Evolutionary conservation across 2,888 invertebrate species (phyloP).

Genomic region (Dorcus parallelipipedus): DNA sequence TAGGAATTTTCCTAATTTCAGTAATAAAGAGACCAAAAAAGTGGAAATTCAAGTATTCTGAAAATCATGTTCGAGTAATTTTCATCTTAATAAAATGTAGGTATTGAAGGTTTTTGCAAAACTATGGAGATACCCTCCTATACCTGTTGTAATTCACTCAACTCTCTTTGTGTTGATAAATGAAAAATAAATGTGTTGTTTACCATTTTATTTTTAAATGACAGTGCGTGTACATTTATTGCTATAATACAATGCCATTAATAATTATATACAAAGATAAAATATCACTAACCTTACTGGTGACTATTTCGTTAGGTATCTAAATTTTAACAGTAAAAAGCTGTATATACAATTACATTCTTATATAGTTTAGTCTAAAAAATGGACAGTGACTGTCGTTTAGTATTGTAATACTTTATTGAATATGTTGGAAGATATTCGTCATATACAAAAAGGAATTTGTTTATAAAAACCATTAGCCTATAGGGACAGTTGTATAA

Average conservation of each 20-base stretch:
- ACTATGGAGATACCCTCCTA: too few species aligned
- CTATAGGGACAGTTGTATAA: constrained; percentile 10
- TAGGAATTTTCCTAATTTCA: too few species aligned
- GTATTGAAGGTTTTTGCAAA: too few species aligned
- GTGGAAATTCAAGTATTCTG: too few species aligned
- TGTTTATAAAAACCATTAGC: constrained; percentile 13
- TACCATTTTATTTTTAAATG: constrained; percentile 1
- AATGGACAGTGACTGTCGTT: constrained; percentile 6
- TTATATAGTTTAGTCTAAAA: constrained; percentile 4
- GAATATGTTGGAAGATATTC: constrained; percentile 14
- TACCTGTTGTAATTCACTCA: too few species aligned
- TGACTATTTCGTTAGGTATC: constrained; percentile 3
- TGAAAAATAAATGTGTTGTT: too few species aligned
- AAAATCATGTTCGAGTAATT: too few species aligned
- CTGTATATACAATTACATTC: constrained; percentile 22
- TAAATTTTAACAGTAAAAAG: constrained; percentile 23
- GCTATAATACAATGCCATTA: constrained; percentile 24
- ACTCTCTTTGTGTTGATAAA: too few species aligned
- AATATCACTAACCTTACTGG: constrained; percentile 25
- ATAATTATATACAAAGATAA: constrained; percentile 13
- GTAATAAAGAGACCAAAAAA: too few species aligned
- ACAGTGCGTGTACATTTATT: constrained; percentile 28
- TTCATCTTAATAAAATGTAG: too few species aligned
- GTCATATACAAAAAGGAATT: constrained; percentile 9
- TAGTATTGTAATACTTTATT: constrained; percentile 10